Evolutionary conservation across 2,888 invertebrate species (phyloP).

Genomic region (Rotaria sp.): DNA sequence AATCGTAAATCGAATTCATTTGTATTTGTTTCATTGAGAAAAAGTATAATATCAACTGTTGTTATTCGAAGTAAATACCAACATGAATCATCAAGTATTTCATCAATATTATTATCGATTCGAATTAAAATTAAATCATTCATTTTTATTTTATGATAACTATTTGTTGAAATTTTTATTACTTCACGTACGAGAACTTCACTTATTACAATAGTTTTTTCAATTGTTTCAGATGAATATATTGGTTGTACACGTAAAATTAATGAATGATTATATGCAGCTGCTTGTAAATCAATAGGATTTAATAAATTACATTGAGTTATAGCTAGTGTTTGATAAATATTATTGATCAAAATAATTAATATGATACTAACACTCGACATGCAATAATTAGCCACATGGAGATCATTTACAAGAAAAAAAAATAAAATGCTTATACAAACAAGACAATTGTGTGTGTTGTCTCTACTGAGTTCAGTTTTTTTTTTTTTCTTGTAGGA

Average conservation of each 20-base stretch:
- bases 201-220: neutral
- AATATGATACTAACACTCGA: neutral
- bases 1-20: neutral
- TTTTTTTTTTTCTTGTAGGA: neutral
- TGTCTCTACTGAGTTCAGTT: neutral
- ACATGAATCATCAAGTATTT: neutral
- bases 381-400: constrained; percentile 4
- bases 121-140: neutral
- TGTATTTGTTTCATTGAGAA: neutral
- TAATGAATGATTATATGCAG: neutral
- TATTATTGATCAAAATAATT: neutral
- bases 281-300: neutral
- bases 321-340: neutral
- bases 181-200: neutral
- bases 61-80: neutral
- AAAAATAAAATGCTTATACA: neutral
- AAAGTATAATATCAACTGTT: neutral
- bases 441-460: neutral
- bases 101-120: neutral
- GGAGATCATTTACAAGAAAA: neutral
- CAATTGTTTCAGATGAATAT: neutral
- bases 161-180: neutral
- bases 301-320: neutral
- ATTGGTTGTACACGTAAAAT: neutral
- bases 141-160: neutral